Evolutionary conservation across 2,797 vertebrate species (phyloP), one percentile per base, ranked within the genome.

Genomic region (Sebastes oblongus): DNA sequence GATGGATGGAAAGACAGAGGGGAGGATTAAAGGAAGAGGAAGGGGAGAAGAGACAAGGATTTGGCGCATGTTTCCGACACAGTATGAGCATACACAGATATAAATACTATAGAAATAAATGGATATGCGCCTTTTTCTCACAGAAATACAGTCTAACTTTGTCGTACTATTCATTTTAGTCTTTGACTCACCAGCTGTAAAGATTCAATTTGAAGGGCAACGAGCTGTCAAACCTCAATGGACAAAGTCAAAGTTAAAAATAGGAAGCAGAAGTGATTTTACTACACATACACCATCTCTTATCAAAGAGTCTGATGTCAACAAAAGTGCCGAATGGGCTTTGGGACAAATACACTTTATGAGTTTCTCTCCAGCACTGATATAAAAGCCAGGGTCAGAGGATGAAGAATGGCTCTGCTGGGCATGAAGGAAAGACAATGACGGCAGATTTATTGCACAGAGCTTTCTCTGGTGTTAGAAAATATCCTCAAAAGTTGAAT

Each of bases 321-420:
- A 59, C 64, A 66, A 59, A 80, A 66, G 68, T 67, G 46, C 29
- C 7, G 3, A 73, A 77, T 75, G 52, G 60, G 22, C 72, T 39
- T 3, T 18, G 60, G 64, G 73, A 76, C 56, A 70, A 70, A 5
- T 46, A 46, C 54, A 12, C 30, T 87, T 82, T 10, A 77, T 75
- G 58, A 75, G 66, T 73, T 78, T 39, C 72, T 86, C 70, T 72
- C 34, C 56, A 42, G 55, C n/a, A 14, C 32, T 61, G 61, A 78
- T 60, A 72, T 68, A 64, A 81, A 81, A 84, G 75, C 74, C 60
- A 84, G 73, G 74, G 80, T 82, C 60, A 79, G 66, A 70, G 55
- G 36, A 59, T 81, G 42, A 72, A 75, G 29, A 75, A 83, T 9
- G 55, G 27, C n/a, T 77, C 16, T 65, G 60, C 76, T 55, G 59